Percentiles rank a stretch among this genome's conserved stretches.
Conservation (phyloP, 2,797 vertebrate genomes). For the Girardinus metallicus region DNA sequence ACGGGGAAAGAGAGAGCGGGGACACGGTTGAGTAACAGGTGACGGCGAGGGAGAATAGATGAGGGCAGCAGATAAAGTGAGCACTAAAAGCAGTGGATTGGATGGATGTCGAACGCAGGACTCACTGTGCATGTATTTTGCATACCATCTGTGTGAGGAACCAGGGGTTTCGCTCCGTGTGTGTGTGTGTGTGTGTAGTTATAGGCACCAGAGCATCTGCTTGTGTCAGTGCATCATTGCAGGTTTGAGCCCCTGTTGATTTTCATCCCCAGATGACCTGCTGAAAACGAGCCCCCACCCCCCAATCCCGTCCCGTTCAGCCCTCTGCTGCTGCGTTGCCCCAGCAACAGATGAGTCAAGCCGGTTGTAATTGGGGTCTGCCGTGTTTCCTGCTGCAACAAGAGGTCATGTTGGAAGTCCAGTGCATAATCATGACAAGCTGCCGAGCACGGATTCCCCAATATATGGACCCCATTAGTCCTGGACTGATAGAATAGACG, state of each 20-base stretch:
- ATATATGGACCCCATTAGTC: no score
- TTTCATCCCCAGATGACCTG: conserved; percentile 39
- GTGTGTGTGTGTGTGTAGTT: conserved; percentile 5
- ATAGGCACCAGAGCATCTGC: not conserved
- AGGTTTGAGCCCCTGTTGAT: conserved; percentile 14
- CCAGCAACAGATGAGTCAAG: conserved; percentile 52
- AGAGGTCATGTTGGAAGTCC: conserved; percentile 21
- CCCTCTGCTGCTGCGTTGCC: conserved; percentile 29
- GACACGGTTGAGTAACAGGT: conserved; percentile 25
- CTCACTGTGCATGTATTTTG: conserved; percentile 31
- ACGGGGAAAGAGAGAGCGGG: not conserved
- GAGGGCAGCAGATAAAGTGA: conserved; percentile 37
- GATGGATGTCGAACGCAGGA: conserved; percentile 20
- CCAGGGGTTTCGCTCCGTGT: not conserved
- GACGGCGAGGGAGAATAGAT: conserved; percentile 31
- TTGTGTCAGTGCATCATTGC: not conserved
- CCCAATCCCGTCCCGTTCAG: no score
- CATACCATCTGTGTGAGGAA: conserved; percentile 15
- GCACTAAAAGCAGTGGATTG: conserved; percentile 6
- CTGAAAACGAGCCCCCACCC: conserved; percentile 32
- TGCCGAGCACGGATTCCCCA: conserved; percentile 3
- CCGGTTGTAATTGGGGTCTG: conserved; percentile 37
- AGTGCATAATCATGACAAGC: conserved; percentile 8
- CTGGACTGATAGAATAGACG: no score
- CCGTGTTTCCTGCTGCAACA: conserved; percentile 9